Evolutionary conservation across 2,888 invertebrate species (phyloP), one percentile per base, ranked within the genome.

Genomic region (Chironomus tentans): DNA sequence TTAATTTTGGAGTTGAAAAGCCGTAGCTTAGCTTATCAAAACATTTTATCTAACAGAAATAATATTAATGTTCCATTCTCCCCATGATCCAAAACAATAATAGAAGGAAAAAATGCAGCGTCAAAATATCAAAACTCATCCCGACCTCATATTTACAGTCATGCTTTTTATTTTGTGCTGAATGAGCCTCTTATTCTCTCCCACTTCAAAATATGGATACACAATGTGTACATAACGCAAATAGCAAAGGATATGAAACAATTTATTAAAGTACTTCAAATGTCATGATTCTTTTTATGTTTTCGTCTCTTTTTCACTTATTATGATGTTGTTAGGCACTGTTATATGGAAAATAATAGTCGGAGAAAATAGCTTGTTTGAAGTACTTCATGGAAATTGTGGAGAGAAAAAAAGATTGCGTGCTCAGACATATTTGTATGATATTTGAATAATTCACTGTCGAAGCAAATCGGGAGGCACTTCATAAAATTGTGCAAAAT

Each of bases 191-290:
- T 22, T 22, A 28, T n/a, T 68, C 12, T 24, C 12, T 68, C 24
- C 28, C 28, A 28, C 68, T 56, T 15, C 15, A 56, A 56, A 56
- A 68, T 38, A 10, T 38, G 10, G 38, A 38, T 38, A 38, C 38
- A 38, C 7, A 4, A 4, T 38, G 2, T 38, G 38, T 38, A 10
- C 10, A 22, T 28, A 68, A 68, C 68, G 38, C 56, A 56, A 68
- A 65, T 65, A 21, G 18, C 22, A 22, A 68, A n/a, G 68, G 68
- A 68, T 68, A 38, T 68, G 68, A 68, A 68, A 18, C 50, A 71
- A 71, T 71, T 71, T 56, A 56, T 71, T 71, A 71, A 71, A 71
- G 71, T 71, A 47, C 71, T 71, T 50, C 46, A 22, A 56, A 22
- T 71, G 48, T 50, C 50, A 71, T 71, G 71, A 71, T 70, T 71